phyloP scores from a whole-genome alignment of 1,140 invertebrate species.

The Lepidurus apus region DNA sequence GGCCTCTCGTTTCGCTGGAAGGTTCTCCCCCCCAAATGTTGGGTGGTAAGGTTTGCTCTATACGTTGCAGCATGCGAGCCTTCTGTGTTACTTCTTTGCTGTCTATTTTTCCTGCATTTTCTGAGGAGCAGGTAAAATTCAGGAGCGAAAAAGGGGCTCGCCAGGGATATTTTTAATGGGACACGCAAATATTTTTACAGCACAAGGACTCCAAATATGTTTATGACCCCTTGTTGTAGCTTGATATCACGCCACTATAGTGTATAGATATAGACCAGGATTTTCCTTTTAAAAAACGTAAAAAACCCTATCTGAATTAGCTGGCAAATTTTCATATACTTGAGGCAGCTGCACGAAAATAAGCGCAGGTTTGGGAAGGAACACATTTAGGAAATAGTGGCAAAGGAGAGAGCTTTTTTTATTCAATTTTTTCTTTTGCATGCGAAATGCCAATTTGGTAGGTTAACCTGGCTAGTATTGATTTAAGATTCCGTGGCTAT shows the following conservation, averaged over 20 bases:
- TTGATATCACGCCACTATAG: not conserved
- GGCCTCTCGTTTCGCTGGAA: not conserved
- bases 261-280: not conserved
- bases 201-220: constrained; percentile 3
- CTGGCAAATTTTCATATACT: no score
- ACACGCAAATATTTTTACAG: constrained; percentile 22
- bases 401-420: no score
- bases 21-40: not conserved
- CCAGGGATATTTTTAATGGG: constrained; percentile 19
- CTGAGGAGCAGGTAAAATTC: constrained; percentile 3
- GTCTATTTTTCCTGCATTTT: not conserved
- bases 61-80: constrained; percentile 13
- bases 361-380: no score
- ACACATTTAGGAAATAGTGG: no score
- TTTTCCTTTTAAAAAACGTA: no score
- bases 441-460: no score
- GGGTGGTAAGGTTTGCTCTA: not conserved
- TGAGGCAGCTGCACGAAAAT: no score
- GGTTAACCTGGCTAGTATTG: no score
- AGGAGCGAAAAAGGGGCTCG: constrained; percentile 8
- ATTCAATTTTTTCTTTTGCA: no score
- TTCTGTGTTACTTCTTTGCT: not conserved
- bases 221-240: constrained; percentile 21
- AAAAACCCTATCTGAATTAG: no score
- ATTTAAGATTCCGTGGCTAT: no score